Evolutionary conservation across 2,888 invertebrate genomes (phyloP).

Genomic region (Aspidapion aeneum): DNA sequence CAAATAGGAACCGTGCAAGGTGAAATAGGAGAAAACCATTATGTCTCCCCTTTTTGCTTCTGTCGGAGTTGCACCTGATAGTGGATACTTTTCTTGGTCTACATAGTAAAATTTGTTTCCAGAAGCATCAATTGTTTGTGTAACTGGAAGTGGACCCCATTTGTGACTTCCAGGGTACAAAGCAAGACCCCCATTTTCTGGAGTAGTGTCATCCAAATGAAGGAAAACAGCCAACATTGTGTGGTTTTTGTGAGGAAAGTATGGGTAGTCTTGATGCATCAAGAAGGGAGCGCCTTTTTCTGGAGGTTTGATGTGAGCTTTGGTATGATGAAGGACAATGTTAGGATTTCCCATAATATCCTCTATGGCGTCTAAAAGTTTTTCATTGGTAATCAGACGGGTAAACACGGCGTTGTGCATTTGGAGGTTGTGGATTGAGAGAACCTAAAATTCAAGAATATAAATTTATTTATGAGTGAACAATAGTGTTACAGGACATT

Average conservation of each 20-base stretch:
- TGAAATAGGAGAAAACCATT: not conserved
- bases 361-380: not conserved
- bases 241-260: constrained; percentile 2
- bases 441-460: not conserved
- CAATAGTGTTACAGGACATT: no score
- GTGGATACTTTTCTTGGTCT: not conserved
- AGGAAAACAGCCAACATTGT: constrained; percentile 2
- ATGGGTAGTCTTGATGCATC: constrained; percentile 6
- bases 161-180: constrained; percentile 6
- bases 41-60: not conserved
- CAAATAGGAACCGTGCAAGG: not conserved
- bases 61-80: not conserved
- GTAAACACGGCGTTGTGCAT: constrained; percentile 6
- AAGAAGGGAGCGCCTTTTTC: constrained; percentile 3
- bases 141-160: not conserved
- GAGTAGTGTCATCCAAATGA: constrained; percentile 1
- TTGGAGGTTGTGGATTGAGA: constrained; percentile 3
- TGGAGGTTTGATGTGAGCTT: constrained; percentile 3
- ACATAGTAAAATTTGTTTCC: not conserved
- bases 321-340: constrained; percentile 1
- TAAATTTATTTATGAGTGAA: no score
- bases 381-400: not conserved
- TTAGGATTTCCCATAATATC: not conserved
- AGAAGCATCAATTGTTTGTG: not conserved
- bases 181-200: not conserved